Evolutionary conservation across 2,888 invertebrate species (phyloP).

Genomic region (Rhopalosiphum nymphaeae): DNA sequence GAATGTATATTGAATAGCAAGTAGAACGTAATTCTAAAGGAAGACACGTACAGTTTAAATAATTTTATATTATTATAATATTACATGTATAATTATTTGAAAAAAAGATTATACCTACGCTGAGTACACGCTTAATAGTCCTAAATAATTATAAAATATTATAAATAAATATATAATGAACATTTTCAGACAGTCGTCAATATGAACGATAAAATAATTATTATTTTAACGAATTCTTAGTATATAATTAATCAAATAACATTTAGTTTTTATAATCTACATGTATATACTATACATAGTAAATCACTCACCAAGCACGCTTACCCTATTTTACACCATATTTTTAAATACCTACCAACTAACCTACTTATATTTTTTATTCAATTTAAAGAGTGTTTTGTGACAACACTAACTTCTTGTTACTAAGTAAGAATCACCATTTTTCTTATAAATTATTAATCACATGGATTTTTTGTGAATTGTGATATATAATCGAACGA

Average conservation of each 20-base stretch:
- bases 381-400: too few relatives aligned
- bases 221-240: not conserved
- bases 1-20: not conserved
- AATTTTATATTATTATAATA: not conserved
- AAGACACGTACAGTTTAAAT: not conserved
- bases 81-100: not conserved
- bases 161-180: not conserved
- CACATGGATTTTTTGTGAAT: too few relatives aligned
- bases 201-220: not conserved
- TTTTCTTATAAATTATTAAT: too few relatives aligned
- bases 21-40: not conserved
- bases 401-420: too few relatives aligned
- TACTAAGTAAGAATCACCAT: too few relatives aligned
- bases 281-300: not conserved
- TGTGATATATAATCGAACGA: too few relatives aligned
- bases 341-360: too few relatives aligned
- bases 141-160: not conserved
- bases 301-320: not conserved
- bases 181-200: not conserved
- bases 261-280: not conserved
- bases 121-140: not conserved
- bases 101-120: not conserved
- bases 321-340: not conserved
- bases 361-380: too few relatives aligned
- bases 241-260: not conserved